Evolutionary conservation across 1,140 invertebrate genomes (phyloP), one percentile per base, ranked within the genome.

Genomic region (Microplitis mediator): DNA sequence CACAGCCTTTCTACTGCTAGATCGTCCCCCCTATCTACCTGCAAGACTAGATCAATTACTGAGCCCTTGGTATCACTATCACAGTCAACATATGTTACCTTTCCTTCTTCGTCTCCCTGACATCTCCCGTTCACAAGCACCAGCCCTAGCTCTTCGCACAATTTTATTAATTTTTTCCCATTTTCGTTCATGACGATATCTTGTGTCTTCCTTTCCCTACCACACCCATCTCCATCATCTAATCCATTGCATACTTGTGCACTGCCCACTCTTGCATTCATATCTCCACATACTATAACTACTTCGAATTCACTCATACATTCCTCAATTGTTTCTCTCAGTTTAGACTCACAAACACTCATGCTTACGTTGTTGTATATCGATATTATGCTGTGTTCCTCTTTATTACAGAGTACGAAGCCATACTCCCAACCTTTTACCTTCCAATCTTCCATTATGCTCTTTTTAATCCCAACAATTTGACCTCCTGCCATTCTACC

Each of bases 401-500:
- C n/a, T 11, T 3, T 39, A 16, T 5, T 9, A 45, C 39, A 67
- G 23, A 52, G 11, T 13, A 45, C 13, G 0, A 51, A 23, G 5
- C 63, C 45, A 65, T 16, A 45, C n/a, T 65, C 63, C 32, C 63
- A 50, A 31, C 56, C 45, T 11, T 31, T 39, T 16, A 66, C 23
- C 5, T 50, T 31, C 51, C 4, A 39, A 13, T 58, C 58, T 45
- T 23, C 14, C 39, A 14, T 13, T 45, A 56, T 39, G 14, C 67
- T 50, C 54, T 73, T 71, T 45, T 35, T 72, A 51, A 73, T 50
- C 23, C 73, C 73, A 4, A 68, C 63, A 45, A 73, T 6, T 60
- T 73, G 71, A 3, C 74, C 73, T 8, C 69, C 64, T 36, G 51
- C 58, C 34, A 65, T 35, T 45, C 72, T 75, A 8, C 74, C 71